Conservation (phyloP, 2,888 invertebrate species). For the Luffia ferchaultella region DNA sequence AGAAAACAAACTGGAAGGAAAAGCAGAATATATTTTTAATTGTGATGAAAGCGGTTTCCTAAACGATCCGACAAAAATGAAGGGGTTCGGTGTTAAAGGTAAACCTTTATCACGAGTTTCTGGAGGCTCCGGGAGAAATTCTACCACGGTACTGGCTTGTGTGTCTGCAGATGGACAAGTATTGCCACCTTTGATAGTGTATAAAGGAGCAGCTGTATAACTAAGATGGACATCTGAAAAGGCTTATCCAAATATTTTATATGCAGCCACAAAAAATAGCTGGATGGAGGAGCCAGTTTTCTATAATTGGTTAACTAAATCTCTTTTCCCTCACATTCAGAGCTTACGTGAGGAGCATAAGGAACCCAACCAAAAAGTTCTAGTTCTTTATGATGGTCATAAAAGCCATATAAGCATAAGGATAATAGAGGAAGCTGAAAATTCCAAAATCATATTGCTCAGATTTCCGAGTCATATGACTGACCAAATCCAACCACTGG, state of each 20-base stretch:
- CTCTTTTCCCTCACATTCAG: not conserved
- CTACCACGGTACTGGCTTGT: no score
- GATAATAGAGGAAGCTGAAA: not conserved
- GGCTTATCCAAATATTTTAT: not conserved
- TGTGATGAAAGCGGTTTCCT: no score
- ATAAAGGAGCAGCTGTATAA: not conserved
- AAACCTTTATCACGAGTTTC: no score
- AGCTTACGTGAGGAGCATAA: not conserved
- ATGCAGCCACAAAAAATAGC: not conserved
- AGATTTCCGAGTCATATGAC: not conserved
- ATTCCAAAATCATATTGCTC: not conserved
- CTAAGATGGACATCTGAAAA: not conserved
- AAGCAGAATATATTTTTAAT: no score
- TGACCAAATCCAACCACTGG: not conserved
- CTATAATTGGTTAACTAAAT: not conserved
- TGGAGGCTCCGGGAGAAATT: no score
- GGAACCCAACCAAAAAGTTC: not conserved
- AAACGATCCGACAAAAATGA: no score
- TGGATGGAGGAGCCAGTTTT: not conserved
- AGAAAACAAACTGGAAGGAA: no score
- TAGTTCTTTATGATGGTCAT: no score
- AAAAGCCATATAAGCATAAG: not conserved
- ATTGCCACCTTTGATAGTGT: not conserved
- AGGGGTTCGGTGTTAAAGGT: no score
- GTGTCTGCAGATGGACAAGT: not conserved